Evolutionary conservation across 1,140 invertebrate species (phyloP).

Genomic region (Globodera ellingtonae): DNA sequence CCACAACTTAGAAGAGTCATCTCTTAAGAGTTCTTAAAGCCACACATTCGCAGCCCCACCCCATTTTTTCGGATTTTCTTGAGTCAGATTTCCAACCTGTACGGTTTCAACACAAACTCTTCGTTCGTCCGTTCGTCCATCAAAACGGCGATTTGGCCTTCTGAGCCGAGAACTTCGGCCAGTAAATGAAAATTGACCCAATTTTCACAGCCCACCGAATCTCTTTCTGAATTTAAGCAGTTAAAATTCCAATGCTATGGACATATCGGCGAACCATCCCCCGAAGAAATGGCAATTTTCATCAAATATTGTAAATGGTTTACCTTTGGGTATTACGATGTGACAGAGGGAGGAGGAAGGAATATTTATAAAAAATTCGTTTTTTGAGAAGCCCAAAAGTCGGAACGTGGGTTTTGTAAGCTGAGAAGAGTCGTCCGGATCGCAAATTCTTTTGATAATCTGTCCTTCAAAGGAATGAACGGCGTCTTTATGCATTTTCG

Average conservation of each 20-base stretch:
- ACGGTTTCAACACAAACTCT: constrained; percentile 36
- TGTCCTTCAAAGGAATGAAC: constrained; percentile 8
- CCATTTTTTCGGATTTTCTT: neutral
- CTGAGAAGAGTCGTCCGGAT: neutral
- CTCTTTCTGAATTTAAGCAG: neutral
- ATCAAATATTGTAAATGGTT: neutral
- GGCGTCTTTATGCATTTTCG: neutral
- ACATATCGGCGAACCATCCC: too few species aligned
- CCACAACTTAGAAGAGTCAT: constrained; percentile 36
- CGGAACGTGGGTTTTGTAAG: neutral
- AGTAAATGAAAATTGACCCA: constrained; percentile 31
- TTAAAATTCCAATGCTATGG: neutral
- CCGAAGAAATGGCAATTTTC: too few species aligned
- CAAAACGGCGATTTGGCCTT: constrained; percentile 34
- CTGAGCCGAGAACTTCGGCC: constrained; percentile 36
- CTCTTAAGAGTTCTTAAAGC: constrained; percentile 22
- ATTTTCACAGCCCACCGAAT: constrained; percentile 16
- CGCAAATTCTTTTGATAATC: neutral
- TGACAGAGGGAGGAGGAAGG: constrained; percentile 8
- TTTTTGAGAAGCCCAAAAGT: constrained; percentile 18
- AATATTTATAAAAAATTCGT: constrained; percentile 2
- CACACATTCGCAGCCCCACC: neutral
- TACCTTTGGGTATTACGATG: neutral
- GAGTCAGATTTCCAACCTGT: constrained; percentile 26
- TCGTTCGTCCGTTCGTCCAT: constrained; percentile 22